These are phyloP conservation scores for Dolichallabes microphthalmus DNA, from an alignment of 2,113 vertebrate genomes.

Conservation along the genomic window DNA sequence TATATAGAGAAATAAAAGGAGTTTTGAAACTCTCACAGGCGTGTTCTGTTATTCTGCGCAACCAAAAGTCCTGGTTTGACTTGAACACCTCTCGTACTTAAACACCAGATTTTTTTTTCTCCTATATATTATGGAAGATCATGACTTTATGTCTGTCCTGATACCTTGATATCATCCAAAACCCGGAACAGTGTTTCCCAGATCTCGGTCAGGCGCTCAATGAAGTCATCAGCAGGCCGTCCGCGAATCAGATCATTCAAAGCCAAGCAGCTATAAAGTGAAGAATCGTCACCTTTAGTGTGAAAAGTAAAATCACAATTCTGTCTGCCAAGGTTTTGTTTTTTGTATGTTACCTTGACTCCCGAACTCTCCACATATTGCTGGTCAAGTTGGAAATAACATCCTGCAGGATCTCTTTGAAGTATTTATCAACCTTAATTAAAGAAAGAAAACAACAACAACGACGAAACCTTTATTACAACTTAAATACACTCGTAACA, in stretches of 20 bases:
- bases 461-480: not conserved
- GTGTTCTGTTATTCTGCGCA: no score
- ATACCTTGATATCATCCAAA: constrained; percentile 97
- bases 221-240: constrained; percentile 86
- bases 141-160: not conserved
- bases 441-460: not conserved
- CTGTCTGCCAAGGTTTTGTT: not conserved
- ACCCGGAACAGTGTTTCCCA: constrained; percentile 98
- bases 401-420: constrained; percentile 94
- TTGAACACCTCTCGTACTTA: no score
- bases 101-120: no score
- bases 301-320: not conserved
- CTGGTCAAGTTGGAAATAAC: constrained; percentile 91
- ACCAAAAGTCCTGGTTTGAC: no score
- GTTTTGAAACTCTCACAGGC: no score
- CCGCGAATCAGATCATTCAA: constrained; percentile 92
- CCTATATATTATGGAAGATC: not conserved
- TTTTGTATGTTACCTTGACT: constrained; percentile 83
- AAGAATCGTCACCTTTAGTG: not conserved
- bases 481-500: not conserved
- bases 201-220: constrained; percentile 90
- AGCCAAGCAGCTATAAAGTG: constrained; percentile 83
- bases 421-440: constrained; percentile 90
- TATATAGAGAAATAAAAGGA: no score
- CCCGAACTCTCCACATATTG: constrained; percentile 91